Percentiles rank a stretch among this genome's conserved stretches.
Evolutionary conservation across 2,888 invertebrate species (phyloP).

Genomic region (Boloria euphrosyne): DNA sequence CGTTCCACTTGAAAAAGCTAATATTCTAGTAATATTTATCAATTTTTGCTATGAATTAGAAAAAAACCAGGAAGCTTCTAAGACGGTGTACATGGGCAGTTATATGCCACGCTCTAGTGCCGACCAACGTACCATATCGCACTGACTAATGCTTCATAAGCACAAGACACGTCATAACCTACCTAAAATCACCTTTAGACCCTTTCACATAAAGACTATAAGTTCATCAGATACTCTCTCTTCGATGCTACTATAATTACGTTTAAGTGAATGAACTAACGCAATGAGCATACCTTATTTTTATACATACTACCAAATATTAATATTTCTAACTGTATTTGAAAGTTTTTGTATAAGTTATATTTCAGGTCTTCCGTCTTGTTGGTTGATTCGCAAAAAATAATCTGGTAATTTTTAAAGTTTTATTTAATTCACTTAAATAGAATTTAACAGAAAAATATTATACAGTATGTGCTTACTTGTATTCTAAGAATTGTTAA

Average conservation of each 20-base stretch:
- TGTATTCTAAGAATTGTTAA: too few species aligned
- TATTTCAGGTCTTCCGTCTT: background rate
- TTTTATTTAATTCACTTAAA: too few species aligned
- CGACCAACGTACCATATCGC: slow-evolving; percentile 75
- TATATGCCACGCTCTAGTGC: slow-evolving; percentile 59
- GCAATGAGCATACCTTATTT: slow-evolving; percentile 52
- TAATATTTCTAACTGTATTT: slow-evolving; percentile 26
- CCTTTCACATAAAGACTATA: slow-evolving; percentile 29
- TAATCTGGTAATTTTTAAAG: too few species aligned
- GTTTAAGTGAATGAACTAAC: slow-evolving; percentile 74
- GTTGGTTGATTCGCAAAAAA: background rate
- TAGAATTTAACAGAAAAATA: too few species aligned
- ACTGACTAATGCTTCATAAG: slow-evolving; percentile 56
- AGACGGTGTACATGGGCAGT: slow-evolving; percentile 37
- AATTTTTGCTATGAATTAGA: slow-evolving; percentile 44
- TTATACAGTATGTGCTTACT: too few species aligned
- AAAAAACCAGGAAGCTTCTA: slow-evolving; percentile 61
- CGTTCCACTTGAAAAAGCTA: slow-evolving; percentile 1
- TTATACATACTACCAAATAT: slow-evolving; percentile 29
- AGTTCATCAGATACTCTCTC: slow-evolving; percentile 40
- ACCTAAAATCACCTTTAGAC: slow-evolving; percentile 37
- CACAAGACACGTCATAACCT: slow-evolving; percentile 40
- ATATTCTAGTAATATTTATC: slow-evolving; percentile 21
- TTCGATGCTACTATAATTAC: slow-evolving; percentile 58
- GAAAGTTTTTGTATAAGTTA: slow-evolving; percentile 10